These are phyloP conservation scores for Bradypus variegatus DNA, from an alignment of 2,797 vertebrate species.

Conservation along the genomic window DNA sequence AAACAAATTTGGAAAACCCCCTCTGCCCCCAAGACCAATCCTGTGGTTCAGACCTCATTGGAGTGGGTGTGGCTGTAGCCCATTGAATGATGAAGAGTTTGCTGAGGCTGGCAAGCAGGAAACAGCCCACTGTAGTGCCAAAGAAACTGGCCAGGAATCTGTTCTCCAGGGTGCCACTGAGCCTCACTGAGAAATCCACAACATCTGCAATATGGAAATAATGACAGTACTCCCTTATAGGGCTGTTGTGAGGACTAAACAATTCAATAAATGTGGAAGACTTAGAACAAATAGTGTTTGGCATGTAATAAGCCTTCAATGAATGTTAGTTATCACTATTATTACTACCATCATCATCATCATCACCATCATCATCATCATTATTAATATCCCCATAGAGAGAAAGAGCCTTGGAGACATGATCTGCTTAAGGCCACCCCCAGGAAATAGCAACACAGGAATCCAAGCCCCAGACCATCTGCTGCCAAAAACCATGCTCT, in stretches of 20 bases:
- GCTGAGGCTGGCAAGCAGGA: background rate
- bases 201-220: background rate
- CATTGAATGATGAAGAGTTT: background rate
- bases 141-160: background rate
- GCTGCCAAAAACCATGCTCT: background rate
- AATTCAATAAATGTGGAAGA: background rate
- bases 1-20: background rate
- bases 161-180: background rate
- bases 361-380: background rate
- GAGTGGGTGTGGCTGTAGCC: background rate
- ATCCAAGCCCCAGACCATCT: background rate
- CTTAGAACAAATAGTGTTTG: background rate
- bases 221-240: accelerated
- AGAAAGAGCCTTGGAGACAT: background rate
- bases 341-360: background rate
- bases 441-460: background rate
- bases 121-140: background rate
- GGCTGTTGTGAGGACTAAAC: background rate
- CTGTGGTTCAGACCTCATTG: background rate
- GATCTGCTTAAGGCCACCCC: background rate
- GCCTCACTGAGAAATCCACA: background rate
- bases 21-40: accelerated
- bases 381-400: background rate
- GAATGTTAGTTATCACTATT: background rate
- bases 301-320: background rate